Evolutionary conservation across 1,140 invertebrate genomes (phyloP).

Genomic region (Zelostemma sp.): DNA sequence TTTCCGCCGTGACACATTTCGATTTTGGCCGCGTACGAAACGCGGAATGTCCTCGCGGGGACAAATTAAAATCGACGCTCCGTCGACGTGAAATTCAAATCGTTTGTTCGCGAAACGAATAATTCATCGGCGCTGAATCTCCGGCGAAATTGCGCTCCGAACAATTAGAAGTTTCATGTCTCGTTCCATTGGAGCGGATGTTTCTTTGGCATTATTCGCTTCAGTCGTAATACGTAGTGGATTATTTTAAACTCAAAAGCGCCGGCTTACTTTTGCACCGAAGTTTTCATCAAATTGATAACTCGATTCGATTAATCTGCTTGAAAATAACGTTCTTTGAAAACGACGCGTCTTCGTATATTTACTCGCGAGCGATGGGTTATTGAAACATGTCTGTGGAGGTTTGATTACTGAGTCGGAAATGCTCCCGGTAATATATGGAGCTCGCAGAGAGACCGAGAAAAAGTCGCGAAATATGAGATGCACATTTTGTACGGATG

Average conservation of each 20-base stretch:
- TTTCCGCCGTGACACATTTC: slow-evolving; percentile 2
- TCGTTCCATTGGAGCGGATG: too few species aligned
- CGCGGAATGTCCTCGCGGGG: slow-evolving; percentile 6
- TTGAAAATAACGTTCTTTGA: too few species aligned
- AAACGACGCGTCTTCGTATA: too few species aligned
- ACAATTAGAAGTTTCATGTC: too few species aligned
- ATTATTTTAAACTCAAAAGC: too few species aligned
- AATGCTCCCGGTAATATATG: background rate
- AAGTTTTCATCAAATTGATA: too few species aligned
- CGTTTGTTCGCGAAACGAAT: slow-evolving; percentile 7
- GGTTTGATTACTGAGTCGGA: slow-evolving; percentile 1
- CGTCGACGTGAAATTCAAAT: slow-evolving; percentile 8
- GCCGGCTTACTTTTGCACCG: too few species aligned
- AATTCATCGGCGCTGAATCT: slow-evolving; percentile 8
- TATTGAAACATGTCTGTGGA: too few species aligned
- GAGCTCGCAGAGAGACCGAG: background rate
- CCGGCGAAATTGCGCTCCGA: background rate
- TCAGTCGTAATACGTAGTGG: too few species aligned
- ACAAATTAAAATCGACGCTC: slow-evolving; percentile 18
- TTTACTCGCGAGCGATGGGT: too few species aligned
- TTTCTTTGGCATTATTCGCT: too few species aligned
- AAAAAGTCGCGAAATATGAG: slow-evolving; percentile 1
- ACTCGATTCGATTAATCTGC: too few species aligned
- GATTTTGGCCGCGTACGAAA: background rate
- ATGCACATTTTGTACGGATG: background rate